These are phyloP conservation scores for Choloepus didactylus DNA, from an alignment of 2,797 vertebrate species.

Conservation along the genomic window DNA sequence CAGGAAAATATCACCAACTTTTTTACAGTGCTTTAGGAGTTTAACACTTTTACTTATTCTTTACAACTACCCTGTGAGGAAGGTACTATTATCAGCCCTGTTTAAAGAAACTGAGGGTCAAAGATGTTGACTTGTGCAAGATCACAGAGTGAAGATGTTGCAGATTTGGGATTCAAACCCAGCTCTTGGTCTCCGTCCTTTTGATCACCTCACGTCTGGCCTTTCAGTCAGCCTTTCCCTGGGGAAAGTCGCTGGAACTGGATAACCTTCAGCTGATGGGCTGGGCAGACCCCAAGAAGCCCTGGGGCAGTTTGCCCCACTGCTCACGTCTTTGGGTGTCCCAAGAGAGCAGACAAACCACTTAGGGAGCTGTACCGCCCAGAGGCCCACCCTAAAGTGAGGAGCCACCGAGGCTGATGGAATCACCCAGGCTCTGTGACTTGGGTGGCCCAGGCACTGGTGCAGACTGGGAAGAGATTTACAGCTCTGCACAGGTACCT, in stretches of 20 bases:
- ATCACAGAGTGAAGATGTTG: neutral
- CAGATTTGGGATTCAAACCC: too few relatives aligned
- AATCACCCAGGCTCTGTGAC: neutral
- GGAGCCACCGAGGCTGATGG: too few relatives aligned
- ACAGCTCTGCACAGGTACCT: neutral
- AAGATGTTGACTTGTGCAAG: neutral
- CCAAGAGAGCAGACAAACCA: neutral
- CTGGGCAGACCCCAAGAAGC: too few relatives aligned
- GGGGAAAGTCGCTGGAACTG: too few relatives aligned
- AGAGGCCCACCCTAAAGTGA: neutral
- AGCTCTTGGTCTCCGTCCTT: too few relatives aligned
- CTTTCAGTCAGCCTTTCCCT: neutral
- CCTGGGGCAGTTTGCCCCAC: fast-evolving
- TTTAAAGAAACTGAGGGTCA: neutral
- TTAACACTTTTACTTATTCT: neutral
- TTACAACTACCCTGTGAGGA: neutral
- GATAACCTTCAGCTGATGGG: neutral
- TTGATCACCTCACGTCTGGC: neutral
- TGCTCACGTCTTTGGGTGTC: neutral
- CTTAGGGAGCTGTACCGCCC: neutral
- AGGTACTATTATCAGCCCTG: neutral
- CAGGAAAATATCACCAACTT: neutral
- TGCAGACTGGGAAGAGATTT: neutral
- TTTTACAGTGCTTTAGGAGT: neutral
- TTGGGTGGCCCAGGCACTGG: too few relatives aligned